Conservation (phyloP, 2,113 vertebrate genomes). For the Dascyllus trimaculatus region DNA sequence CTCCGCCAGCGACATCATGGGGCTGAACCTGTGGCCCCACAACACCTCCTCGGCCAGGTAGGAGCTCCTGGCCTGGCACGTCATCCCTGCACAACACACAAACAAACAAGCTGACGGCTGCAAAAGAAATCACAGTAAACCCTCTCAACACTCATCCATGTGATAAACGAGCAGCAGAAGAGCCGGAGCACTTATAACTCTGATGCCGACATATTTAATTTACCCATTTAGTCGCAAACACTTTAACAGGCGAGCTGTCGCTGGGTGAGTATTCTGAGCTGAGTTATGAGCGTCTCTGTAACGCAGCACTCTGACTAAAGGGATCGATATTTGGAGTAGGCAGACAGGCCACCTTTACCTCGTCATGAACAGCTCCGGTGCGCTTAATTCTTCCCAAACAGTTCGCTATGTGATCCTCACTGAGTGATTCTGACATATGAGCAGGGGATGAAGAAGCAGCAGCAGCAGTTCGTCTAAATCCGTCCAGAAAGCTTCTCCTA, state of each 20-base stretch:
- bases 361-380: slow-evolving; percentile 46
- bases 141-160: background rate
- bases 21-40: slow-evolving; percentile 96
- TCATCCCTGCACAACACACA: slow-evolving; percentile 89
- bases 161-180: background rate
- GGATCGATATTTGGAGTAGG: slow-evolving; percentile 62
- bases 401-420: slow-evolving; percentile 10
- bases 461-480: background rate
- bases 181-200: background rate
- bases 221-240: background rate
- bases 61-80: slow-evolving; percentile 94
- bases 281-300: slow-evolving; percentile 27
- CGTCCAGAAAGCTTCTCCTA: background rate
- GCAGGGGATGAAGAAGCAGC: slow-evolving; percentile 15
- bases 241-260: slow-evolving; percentile 1
- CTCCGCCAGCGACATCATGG: slow-evolving; percentile 92
- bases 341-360: slow-evolving; percentile 52
- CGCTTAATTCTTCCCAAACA: slow-evolving; percentile 12
- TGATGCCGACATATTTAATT: slow-evolving; percentile 16
- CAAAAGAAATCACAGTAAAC: background rate
- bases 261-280: slow-evolving; percentile 24
- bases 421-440: slow-evolving; percentile 22
- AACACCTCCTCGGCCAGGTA: slow-evolving; percentile 92
- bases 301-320: slow-evolving; percentile 37
- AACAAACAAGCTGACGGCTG: slow-evolving; percentile 1